phyloP scores from a whole-genome alignment of 2,888 invertebrate species.

The Philereme transversata region DNA sequence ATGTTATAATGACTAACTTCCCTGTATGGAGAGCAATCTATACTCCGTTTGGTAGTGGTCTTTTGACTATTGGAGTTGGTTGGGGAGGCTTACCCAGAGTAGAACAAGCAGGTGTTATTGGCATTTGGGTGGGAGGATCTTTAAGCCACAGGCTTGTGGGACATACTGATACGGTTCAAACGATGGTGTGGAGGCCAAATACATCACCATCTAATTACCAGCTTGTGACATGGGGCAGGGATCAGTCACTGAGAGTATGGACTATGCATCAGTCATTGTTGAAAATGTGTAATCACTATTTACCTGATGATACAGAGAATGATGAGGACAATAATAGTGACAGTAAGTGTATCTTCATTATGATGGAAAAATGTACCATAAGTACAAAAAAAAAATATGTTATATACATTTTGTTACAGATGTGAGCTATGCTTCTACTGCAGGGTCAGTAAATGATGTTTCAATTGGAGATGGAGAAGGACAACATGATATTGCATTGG shows the following conservation, averaged over 20 bases:
- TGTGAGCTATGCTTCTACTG: conserved; percentile 73
- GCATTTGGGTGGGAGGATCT: conserved; percentile 82
- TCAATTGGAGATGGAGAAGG: conserved; percentile 61
- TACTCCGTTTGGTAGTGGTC: conserved; percentile 96
- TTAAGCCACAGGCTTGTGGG: conserved; percentile 97
- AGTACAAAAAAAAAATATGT: too few species aligned
- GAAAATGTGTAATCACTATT: conserved; percentile 88
- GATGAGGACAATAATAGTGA: conserved; percentile 81
- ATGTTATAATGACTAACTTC: conserved; percentile 91
- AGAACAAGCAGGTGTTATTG: conserved; percentile 87
- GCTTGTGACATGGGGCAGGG: conserved; percentile 97
- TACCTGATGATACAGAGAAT: conserved; percentile 86
- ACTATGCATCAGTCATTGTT: conserved; percentile 93
- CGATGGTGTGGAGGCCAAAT: conserved; percentile 96
- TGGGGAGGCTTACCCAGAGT: conserved; percentile 91
- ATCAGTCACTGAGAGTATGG: conserved; percentile 96
- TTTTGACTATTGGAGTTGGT: conserved; percentile 96
- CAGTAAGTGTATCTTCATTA: conserved; percentile 54
- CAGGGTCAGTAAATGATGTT: conserved; percentile 69
- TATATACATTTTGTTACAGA: conserved; percentile 52
- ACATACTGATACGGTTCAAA: conserved; percentile 96
- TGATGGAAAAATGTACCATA: background rate
- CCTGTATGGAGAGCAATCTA: conserved; percentile 97
- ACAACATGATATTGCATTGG: conserved; percentile 72
- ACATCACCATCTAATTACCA: conserved; percentile 88